Evolutionary conservation across 2,888 invertebrate genomes (phyloP).

Genomic region (Trichopoda pennipes): DNA sequence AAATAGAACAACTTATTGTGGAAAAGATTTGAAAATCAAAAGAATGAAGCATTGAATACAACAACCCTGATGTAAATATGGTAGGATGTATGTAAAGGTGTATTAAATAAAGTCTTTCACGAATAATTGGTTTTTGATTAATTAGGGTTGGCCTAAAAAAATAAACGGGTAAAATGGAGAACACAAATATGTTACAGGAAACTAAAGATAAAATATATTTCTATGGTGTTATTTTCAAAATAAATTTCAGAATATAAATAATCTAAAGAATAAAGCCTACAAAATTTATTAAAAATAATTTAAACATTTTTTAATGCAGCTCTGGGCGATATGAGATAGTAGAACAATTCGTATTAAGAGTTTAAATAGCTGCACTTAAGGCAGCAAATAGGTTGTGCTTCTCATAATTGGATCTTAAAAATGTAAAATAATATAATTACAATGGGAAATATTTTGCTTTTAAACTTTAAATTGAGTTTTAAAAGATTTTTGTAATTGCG

Average conservation of each 20-base stretch:
- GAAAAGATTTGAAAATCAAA: slow-evolving; percentile 29
- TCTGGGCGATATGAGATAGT: no score
- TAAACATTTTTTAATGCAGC: no score
- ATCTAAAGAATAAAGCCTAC: neutral
- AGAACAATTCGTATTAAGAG: no score
- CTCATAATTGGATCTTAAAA: no score
- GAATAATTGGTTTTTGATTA: slow-evolving; percentile 12
- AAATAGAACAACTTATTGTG: slow-evolving; percentile 16
- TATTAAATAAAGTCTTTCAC: slow-evolving; percentile 28
- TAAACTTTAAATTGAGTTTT: no score
- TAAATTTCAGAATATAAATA: neutral
- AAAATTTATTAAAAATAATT: no score
- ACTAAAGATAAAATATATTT: slow-evolving; percentile 2
- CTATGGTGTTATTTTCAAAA: neutral
- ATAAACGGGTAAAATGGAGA: slow-evolving; percentile 7
- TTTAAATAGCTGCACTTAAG: no score
- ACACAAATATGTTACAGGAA: slow-evolving; percentile 3
- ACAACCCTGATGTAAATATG: slow-evolving; percentile 7
- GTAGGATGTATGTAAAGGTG: neutral
- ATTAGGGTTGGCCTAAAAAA: slow-evolving; percentile 36
- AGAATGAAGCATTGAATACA: slow-evolving; percentile 17
- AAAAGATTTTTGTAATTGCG: no score
- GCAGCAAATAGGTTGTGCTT: no score
- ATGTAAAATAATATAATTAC: no score
- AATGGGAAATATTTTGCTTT: no score